Evolutionary conservation across 2,113 vertebrate genomes (phyloP).

Genomic region (Stigmatopora nigra): DNA sequence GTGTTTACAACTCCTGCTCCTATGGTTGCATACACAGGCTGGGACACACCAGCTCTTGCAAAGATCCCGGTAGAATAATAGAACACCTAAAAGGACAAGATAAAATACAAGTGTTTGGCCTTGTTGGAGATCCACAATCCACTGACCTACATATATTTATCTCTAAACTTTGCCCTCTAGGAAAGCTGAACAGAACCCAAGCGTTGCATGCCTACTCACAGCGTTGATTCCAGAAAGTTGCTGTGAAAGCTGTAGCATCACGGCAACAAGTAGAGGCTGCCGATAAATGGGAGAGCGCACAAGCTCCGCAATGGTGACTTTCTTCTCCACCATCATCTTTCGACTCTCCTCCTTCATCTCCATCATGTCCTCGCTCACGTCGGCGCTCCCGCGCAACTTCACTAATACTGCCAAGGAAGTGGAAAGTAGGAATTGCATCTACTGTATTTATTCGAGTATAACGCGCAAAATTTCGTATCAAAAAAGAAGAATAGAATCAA

Average conservation of each 20-base stretch:
- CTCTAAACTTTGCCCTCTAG: neutral
- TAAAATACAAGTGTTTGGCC: neutral
- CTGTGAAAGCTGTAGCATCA: slow-evolving; percentile 91
- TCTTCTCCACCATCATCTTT: slow-evolving; percentile 93
- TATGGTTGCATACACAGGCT: slow-evolving; percentile 93
- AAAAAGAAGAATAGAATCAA: too few species aligned
- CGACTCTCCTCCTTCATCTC: slow-evolving; percentile 96
- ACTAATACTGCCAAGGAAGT: slow-evolving; percentile 73
- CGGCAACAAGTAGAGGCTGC: slow-evolving; percentile 85
- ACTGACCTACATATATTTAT: neutral
- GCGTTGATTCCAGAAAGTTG: slow-evolving; percentile 87
- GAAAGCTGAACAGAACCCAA: too few species aligned
- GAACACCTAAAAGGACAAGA: slow-evolving; percentile 75
- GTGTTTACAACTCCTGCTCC: slow-evolving; percentile 90
- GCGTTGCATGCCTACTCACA: slow-evolving; percentile 31
- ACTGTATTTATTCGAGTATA: neutral
- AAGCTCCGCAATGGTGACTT: slow-evolving; percentile 85
- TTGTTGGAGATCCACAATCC: neutral
- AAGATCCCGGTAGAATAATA: slow-evolving; percentile 96
- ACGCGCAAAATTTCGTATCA: too few species aligned
- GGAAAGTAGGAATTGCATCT: neutral
- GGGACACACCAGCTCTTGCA: slow-evolving; percentile 77
- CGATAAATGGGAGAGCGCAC: slow-evolving; percentile 83
- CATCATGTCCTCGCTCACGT: slow-evolving; percentile 82
- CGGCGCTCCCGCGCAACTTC: slow-evolving; percentile 82